Percentiles rank a stretch among this genome's conserved stretches.
These are phyloP conservation scores for Falco punctatus DNA, from an alignment of 2,113 vertebrate species.

Conservation along the genomic window DNA sequence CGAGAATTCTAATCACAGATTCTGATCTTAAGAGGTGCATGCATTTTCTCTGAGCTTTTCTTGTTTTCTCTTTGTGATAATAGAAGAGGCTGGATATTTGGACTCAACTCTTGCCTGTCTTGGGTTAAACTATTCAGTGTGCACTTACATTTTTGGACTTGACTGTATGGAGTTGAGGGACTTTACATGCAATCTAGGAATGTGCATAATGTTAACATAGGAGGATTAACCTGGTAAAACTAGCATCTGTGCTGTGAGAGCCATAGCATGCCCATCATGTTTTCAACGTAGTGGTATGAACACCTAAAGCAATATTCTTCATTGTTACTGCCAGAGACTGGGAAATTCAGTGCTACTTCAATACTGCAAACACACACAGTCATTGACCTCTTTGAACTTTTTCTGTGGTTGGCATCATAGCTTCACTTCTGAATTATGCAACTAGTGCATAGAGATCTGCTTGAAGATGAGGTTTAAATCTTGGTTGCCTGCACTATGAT, in stretches of 20 bases:
- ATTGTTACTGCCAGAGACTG: not conserved
- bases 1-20: not conserved
- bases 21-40: not conserved
- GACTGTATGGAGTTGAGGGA: not conserved
- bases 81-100: not conserved
- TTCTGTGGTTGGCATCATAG: not conserved
- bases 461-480: slow-evolving; percentile 23
- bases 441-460: not conserved
- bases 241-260: not conserved
- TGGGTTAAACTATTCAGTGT: not conserved
- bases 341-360: not conserved
- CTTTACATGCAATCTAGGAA: not conserved
- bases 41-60: not conserved
- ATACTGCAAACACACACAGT: not conserved
- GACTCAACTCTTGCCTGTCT: not conserved
- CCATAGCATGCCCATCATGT: not conserved
- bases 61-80: not conserved
- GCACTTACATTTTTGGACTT: not conserved
- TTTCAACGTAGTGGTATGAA: not conserved
- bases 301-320: not conserved
- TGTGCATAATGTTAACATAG: not conserved
- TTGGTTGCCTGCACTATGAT: slow-evolving; percentile 1
- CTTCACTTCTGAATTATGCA: slow-evolving; percentile 16
- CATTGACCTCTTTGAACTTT: not conserved
- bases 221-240: not conserved